Conservation (phyloP, 2,888 invertebrate genomes). For the Poecilus cupreus region DNA sequence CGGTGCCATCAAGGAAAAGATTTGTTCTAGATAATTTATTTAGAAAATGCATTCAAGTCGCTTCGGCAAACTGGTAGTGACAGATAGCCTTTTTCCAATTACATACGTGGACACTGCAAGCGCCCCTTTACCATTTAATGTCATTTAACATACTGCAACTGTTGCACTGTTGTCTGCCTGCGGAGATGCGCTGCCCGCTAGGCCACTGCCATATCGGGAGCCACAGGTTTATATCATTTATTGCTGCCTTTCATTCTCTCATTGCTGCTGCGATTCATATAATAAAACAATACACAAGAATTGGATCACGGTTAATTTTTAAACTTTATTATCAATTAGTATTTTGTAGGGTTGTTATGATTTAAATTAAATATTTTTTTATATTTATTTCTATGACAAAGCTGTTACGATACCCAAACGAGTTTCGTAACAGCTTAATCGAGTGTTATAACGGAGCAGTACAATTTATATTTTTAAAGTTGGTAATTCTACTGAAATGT, state of each 20-base stretch:
- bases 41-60: slow-evolving; percentile 56
- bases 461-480: too few relatives aligned
- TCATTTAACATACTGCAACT: slow-evolving; percentile 43
- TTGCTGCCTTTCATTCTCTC: neutral
- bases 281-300: too few relatives aligned
- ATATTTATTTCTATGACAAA: too few relatives aligned
- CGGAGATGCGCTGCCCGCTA: neutral
- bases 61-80: slow-evolving; percentile 49
- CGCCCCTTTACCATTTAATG: slow-evolving; percentile 43
- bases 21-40: slow-evolving; percentile 59
- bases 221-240: slow-evolving; percentile 33
- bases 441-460: too few relatives aligned
- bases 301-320: too few relatives aligned
- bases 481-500: too few relatives aligned
- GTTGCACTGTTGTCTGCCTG: neutral
- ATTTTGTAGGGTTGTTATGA: too few relatives aligned
- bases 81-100: slow-evolving; percentile 48
- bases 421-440: too few relatives aligned
- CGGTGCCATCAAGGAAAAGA: slow-evolving; percentile 57
- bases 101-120: slow-evolving; percentile 11
- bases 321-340: too few relatives aligned
- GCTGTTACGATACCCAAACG: too few relatives aligned
- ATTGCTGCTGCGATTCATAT: neutral
- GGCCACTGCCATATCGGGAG: slow-evolving; percentile 16
- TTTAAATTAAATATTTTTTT: too few relatives aligned